Base-by-base conservation (phyloP, 2,888 invertebrate genomes). In the Drosophila emarginata region DNA sequence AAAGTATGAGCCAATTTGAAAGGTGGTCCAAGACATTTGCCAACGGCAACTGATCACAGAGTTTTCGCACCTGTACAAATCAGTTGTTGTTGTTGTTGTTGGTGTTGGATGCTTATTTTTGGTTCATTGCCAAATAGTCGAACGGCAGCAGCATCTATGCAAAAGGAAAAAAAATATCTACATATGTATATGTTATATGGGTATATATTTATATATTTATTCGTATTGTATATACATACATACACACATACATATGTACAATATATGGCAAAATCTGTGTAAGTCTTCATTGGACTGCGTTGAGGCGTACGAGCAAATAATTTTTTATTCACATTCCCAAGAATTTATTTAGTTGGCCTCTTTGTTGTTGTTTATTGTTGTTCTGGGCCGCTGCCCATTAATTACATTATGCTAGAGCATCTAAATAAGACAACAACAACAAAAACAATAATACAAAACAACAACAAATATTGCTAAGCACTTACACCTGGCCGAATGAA, bases 51-150 rank as follows among this genome's bases (percentile, higher is more conserved):
- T 82, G 87, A 88, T 88, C 87, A 87, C 70, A 88, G 88, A 69
- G 67, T 81, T 88, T 89, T 88, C 89, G 71, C 87, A 88, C 87
- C 87, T 88, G 87, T 75, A 82, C 75, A 87, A 76, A 74, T 81
- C 69, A 67, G 63, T 61, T 75, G 61, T 68, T 64, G 63, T 71
- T 73, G 56, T 37, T 67, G 32, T 58, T 61, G 40, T 61, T 67
- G 54, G 51, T 65, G 39, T 50, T 56, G 61, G 54, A 26, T 57
- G 62, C 64, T 68, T 61, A 65, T 72, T 81, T 77, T 88, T 85
- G 88, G 87, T 79, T 77, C 81, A 86, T 71, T 88, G 85, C 85
- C 88, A 88, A 88, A 88, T 73, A 62, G 66, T 73, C 64, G 36
- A 66, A 57, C 65, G 61, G 67, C 40, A 54, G 3, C 28, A 45